A percentile compares a stretch with the other conserved stretches of the same genome.
Conservation (phyloP, 2,888 invertebrate species). For the Lasioglossum figueresi region DNA sequence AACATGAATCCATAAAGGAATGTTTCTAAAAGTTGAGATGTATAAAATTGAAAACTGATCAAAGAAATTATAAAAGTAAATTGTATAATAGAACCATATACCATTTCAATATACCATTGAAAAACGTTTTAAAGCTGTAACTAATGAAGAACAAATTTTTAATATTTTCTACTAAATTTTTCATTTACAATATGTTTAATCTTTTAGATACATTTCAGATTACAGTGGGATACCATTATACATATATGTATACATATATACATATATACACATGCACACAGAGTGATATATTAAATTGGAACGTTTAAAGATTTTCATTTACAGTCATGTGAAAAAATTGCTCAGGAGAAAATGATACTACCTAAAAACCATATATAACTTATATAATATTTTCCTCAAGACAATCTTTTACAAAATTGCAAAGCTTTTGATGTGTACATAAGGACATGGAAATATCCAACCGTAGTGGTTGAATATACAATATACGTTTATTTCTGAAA, state of each 20-base stretch:
- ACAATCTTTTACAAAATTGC: too few species aligned
- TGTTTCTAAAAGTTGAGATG: not conserved
- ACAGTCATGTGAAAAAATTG: not conserved
- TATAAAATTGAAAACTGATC: not conserved
- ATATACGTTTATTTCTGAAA: too few species aligned
- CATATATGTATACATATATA: not conserved
- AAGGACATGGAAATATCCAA: too few species aligned
- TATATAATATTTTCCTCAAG: too few species aligned
- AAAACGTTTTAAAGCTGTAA: not conserved
- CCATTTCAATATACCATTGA: not conserved
- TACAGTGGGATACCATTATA: not conserved
- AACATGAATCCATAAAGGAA: conserved; percentile 4
- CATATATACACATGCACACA: too few species aligned
- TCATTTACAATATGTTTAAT: not conserved
- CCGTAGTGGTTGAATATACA: too few species aligned
- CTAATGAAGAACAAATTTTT: not conserved
- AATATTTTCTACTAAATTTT: not conserved
- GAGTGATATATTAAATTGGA: not conserved
- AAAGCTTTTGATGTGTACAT: too few species aligned
- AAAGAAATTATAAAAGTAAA: not conserved
- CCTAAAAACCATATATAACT: too few species aligned
- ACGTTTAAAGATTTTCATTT: not conserved
- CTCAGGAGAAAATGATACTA: not conserved
- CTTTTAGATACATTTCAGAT: not conserved
- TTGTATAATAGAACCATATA: not conserved